Evolutionary conservation across 1,140 invertebrate species (phyloP).

Genomic region (Diabrotica undecimpunctata): DNA sequence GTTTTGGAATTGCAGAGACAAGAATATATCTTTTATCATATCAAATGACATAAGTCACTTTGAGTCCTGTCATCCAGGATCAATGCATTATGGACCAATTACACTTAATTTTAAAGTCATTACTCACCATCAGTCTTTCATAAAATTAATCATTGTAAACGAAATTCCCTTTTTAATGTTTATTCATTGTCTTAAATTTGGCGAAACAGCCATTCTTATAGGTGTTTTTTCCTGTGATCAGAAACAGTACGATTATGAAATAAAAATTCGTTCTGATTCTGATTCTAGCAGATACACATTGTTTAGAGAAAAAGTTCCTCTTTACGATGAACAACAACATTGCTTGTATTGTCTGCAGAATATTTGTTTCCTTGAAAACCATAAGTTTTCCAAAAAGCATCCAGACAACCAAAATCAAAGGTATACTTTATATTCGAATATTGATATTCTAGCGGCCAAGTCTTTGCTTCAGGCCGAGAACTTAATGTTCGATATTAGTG

Average conservation of each 20-base stretch:
- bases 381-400: slow-evolving; percentile 11
- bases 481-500: slow-evolving; percentile 13
- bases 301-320: not conserved
- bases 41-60: slow-evolving; percentile 15
- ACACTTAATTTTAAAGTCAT: slow-evolving; percentile 15
- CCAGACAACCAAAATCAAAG: slow-evolving; percentile 12
- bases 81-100: slow-evolving; percentile 5
- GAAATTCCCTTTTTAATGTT: slow-evolving; percentile 13
- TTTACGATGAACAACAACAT: slow-evolving; percentile 15
- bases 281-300: not conserved
- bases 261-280: slow-evolving; percentile 6
- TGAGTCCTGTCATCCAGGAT: slow-evolving; percentile 12
- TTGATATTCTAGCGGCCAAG: not conserved
- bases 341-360: slow-evolving; percentile 19
- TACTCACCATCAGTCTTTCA: slow-evolving; percentile 13
- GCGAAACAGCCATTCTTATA: slow-evolving; percentile 2
- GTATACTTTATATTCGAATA: slow-evolving; percentile 14
- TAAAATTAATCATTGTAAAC: slow-evolving; percentile 12
- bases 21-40: slow-evolving; percentile 7
- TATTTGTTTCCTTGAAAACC: slow-evolving; percentile 7
- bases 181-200: slow-evolving; percentile 7
- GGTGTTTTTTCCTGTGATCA: slow-evolving; percentile 9
- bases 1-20: slow-evolving; percentile 19
- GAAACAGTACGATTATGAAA: not conserved
- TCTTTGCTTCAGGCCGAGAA: slow-evolving; percentile 8